phyloP scores from a whole-genome alignment of 2,113 vertebrate genomes.

The Rafetus swinhoei region DNA sequence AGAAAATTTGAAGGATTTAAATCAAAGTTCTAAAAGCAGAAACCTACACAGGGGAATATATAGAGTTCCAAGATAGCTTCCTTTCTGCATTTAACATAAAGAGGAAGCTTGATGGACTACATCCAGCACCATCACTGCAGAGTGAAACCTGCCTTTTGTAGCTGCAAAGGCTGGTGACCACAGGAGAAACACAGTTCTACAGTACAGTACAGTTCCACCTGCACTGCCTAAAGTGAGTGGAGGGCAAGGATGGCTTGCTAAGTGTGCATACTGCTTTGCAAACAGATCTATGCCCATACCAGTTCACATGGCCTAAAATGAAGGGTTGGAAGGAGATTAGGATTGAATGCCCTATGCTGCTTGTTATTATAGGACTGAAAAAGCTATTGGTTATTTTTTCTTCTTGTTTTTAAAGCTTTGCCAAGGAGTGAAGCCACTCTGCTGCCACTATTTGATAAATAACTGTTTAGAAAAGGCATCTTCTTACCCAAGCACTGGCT shows the following conservation, averaged over 20 bases:
- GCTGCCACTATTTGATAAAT: not conserved
- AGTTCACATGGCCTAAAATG: not conserved
- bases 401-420: not conserved
- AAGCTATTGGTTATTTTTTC: not conserved
- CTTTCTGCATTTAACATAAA: not conserved
- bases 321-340: not conserved
- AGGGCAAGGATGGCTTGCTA: not conserved
- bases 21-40: not conserved
- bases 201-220: not conserved
- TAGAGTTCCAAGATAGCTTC: not conserved
- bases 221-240: not conserved
- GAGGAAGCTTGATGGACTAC: not conserved
- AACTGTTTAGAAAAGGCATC: accelerated
- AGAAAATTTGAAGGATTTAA: not conserved
- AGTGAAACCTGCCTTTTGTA: not conserved
- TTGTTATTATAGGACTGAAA: not conserved
- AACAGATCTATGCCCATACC: not conserved
- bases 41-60: not conserved
- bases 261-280: not conserved
- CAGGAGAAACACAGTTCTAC: not conserved
- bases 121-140: not conserved
- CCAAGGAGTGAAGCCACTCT: not conserved
- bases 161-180: not conserved
- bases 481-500: not conserved
- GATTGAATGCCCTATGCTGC: not conserved